These are phyloP conservation scores for Parambassis ranga DNA, from an alignment of 2,797 vertebrate species.

Conservation along the genomic window DNA sequence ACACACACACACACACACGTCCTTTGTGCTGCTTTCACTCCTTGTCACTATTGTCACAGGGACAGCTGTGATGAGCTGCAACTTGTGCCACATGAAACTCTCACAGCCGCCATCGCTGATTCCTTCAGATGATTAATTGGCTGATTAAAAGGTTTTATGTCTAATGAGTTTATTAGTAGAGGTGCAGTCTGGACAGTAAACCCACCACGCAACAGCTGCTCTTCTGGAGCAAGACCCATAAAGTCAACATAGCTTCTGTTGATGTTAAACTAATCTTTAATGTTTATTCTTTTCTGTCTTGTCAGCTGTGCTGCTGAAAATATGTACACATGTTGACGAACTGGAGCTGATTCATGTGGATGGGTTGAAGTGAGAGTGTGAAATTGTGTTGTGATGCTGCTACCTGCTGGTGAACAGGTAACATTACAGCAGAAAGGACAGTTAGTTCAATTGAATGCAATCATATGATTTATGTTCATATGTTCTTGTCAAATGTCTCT, in stretches of 20 bases:
- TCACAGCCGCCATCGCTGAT: conserved; percentile 23
- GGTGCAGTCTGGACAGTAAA: conserved; percentile 29
- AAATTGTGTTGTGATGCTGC: conserved; percentile 19
- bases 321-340: not conserved
- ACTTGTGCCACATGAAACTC: conserved; percentile 7
- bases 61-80: conserved; percentile 16
- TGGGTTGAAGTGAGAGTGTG: not conserved
- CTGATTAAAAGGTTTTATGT: conserved; percentile 60
- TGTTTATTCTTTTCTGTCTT: not conserved
- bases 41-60: not conserved
- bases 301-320: not conserved
- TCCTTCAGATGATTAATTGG: conserved; percentile 51
- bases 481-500: no score
- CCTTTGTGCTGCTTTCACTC: not conserved
- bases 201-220: conserved; percentile 27
- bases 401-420: conserved; percentile 28
- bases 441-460: no score
- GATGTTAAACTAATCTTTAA: not conserved
- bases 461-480: no score
- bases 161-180: conserved; percentile 53
- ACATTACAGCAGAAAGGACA: conserved; percentile 16
- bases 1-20: not conserved
- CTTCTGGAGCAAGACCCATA: not conserved
- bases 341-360: not conserved
- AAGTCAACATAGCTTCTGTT: no score